Base-by-base conservation (phyloP, 2,888 invertebrate genomes). In the Vanessa cardui region DNA sequence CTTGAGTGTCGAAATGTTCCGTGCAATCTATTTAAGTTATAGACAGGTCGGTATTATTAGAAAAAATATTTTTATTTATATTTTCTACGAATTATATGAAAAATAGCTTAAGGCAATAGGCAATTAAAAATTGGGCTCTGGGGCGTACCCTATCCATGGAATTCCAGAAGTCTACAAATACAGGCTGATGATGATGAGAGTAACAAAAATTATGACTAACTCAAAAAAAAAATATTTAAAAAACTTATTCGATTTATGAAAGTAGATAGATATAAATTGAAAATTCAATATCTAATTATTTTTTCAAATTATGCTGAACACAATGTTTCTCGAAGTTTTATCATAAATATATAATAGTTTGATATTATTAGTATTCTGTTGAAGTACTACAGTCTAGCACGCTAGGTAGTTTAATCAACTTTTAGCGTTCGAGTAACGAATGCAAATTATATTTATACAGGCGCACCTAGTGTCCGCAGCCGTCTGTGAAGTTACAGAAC, bases 381-480 rank as follows among this genome's bases (percentile, higher is more conserved):
- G 39, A 61, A 66, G 62, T 44, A 26, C 58, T 15, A 67, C 47
- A 26, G 20, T 47, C 44, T 61, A 45, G 58, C 54, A 54, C 21
- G 21, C 56, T 62, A 58, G 62, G 52, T 58, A 67, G 45, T 67
- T 56, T 64, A 64, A 68, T 64, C 68, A 68, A 68, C 63, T 68
- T 68, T 61, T 60, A 58, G 59, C 50, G 59, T 62, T 63, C 61
- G 76, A 79, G 80, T 84, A 86, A 87, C 87, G 77, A 86, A 88
- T 89, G 88, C 84, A 87, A 88, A 89, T 87, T 87, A 83, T 85
- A 84, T 88, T 87, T 87, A 86, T 84, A 83, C 80, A 80, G 80
- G 61, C 68, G 70, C 59, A 60, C 74, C 58, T 64, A 83, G 83
- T 80, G 83, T 83, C 80, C 81, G 80, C 80, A 76, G 80, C 84